These are phyloP conservation scores for Dicycla oo DNA, from an alignment of 2,888 invertebrate species.

Conservation along the genomic window DNA sequence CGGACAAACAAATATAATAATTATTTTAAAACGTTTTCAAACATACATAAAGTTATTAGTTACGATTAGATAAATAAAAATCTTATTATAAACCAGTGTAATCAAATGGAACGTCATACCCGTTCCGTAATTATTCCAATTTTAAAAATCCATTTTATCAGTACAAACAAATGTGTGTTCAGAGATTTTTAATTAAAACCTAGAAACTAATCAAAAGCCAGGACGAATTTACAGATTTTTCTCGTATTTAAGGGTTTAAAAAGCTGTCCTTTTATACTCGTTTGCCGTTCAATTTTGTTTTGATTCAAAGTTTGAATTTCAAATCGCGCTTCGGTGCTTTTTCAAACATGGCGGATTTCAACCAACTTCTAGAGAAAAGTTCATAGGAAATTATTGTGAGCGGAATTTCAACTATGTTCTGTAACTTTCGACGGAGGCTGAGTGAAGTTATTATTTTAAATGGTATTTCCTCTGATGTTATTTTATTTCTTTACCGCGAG, in stretches of 20 bases:
- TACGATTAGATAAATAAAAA: too few species aligned
- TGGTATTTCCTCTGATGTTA: conserved; percentile 23
- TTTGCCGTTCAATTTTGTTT: conserved; percentile 41
- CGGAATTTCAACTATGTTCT: conserved; percentile 24
- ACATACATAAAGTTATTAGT: neutral
- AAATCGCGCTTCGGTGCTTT: conserved; percentile 13
- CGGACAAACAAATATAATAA: neutral
- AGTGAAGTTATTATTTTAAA: conserved; percentile 44
- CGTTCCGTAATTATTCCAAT: neutral
- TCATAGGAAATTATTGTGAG: conserved; percentile 32
- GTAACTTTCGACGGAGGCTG: conserved; percentile 37
- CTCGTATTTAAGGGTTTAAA: conserved; percentile 15
- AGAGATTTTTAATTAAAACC: conserved; percentile 45
- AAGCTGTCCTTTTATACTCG: conserved; percentile 32
- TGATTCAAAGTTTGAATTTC: conserved; percentile 43
- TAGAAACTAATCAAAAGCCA: conserved; percentile 24
- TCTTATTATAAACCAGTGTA: neutral
- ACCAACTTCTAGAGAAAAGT: conserved; percentile 36
- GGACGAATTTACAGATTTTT: conserved; percentile 20
- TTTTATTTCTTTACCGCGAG: conserved; percentile 28
- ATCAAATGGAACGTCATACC: neutral
- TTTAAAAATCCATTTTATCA: conserved; percentile 21
- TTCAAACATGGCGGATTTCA: conserved; percentile 30
- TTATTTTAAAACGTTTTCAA: neutral
- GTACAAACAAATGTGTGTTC: conserved; percentile 20